A percentile compares a stretch with the other conserved stretches of the same genome.
Conservation (phyloP, 2,113 vertebrate species). For the Oryzias javanicus region DNA sequence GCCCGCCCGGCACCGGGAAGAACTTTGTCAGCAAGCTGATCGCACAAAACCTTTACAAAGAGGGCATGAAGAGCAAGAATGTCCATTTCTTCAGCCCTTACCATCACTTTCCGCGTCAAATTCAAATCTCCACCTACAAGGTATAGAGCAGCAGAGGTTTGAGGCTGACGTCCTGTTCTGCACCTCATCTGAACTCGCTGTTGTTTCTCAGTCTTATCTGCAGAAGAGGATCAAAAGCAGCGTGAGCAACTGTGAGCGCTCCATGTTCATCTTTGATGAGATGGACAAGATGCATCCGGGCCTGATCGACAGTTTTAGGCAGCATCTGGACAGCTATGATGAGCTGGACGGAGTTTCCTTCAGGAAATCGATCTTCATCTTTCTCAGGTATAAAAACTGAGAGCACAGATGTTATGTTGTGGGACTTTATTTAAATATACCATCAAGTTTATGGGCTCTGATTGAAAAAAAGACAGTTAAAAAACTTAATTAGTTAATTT, state of each 20-base stretch:
- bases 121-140: conserved; percentile 68
- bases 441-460: too few relatives aligned
- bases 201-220: conserved; percentile 79
- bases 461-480: too few relatives aligned
- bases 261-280: conserved; percentile 94
- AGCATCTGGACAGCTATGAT: conserved; percentile 89
- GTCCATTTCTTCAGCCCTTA: conserved; percentile 89
- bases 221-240: conserved; percentile 91
- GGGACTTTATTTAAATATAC: too few relatives aligned
- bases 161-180: too few relatives aligned
- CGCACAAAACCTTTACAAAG: conserved; percentile 80
- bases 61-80: conserved; percentile 85
- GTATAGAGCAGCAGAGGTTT: conserved; percentile 32
- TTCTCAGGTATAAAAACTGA: conserved; percentile 84
- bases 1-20: conserved; percentile 95
- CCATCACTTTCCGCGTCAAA: conserved; percentile 79
- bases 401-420: conserved; percentile 33
- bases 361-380: conserved; percentile 90
- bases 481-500: not conserved
- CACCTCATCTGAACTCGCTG: not conserved
- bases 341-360: conserved; percentile 87
- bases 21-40: conserved; percentile 91
- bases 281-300: conserved; percentile 94
- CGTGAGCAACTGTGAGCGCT: conserved; percentile 81
- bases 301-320: conserved; percentile 91